Evolutionary conservation across 2,113 vertebrate species (phyloP).

Genomic region (Puffinus mauretanicus): DNA sequence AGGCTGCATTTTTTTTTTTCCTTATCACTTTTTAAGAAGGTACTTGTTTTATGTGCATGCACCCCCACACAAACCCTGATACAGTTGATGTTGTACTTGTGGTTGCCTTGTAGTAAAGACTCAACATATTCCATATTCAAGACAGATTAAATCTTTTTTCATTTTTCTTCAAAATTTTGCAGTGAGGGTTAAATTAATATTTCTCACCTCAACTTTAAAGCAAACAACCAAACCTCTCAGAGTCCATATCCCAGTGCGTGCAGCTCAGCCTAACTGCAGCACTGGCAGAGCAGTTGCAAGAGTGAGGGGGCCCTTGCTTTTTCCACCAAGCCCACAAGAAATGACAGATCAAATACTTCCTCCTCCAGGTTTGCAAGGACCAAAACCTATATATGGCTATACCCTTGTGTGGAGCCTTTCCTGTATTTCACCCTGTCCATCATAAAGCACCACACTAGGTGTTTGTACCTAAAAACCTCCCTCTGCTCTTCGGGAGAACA

Average conservation of each 20-base stretch:
- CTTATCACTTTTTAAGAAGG: neutral
- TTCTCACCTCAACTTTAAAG: neutral
- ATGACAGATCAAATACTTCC: neutral
- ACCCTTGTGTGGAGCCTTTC: neutral
- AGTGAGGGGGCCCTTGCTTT: neutral
- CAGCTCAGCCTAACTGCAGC: neutral
- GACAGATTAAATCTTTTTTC: neutral
- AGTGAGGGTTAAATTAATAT: neutral
- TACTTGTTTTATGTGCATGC: neutral
- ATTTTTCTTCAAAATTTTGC: neutral
- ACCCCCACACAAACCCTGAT: neutral
- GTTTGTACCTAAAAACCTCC: neutral
- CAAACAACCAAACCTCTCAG: neutral
- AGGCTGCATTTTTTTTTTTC: neutral
- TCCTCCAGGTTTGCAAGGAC: neutral
- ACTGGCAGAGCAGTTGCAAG: neutral
- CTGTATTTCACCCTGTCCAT: neutral
- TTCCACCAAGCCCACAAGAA: neutral
- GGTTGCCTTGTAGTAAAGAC: neutral
- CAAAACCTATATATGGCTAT: rapidly evolving
- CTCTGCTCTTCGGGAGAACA: neutral
- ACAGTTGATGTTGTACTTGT: neutral
- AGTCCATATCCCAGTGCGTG: rapidly evolving
- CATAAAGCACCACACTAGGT: neutral
- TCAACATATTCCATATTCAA: neutral